Percentiles rank a stretch among this genome's conserved stretches.
These are phyloP conservation scores for Elaphurus davidianus DNA, from an alignment of 2,113 vertebrate genomes.

Conservation along the genomic window DNA sequence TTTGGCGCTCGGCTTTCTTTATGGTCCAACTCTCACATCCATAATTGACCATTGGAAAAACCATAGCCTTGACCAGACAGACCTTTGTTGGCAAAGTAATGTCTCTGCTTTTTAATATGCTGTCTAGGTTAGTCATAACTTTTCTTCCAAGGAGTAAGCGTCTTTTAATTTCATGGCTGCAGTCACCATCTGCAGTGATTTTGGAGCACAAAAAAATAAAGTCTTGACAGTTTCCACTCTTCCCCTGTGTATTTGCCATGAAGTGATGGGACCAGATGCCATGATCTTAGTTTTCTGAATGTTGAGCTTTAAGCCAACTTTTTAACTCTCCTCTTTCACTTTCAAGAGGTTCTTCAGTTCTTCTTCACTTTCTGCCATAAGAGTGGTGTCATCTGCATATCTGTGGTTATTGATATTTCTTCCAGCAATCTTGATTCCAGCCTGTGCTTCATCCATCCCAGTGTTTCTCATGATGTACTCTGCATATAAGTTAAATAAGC, in stretches of 20 bases:
- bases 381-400: too few relatives aligned
- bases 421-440: neutral
- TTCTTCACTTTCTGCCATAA: too few relatives aligned
- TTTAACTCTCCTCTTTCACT: neutral
- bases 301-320: neutral
- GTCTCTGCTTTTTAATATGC: neutral
- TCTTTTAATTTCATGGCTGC: neutral
- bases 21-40: neutral
- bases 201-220: neutral
- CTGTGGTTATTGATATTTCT: neutral
- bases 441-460: neutral
- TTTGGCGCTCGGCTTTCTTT: rapidly evolving
- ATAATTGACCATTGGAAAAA: neutral
- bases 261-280: neutral
- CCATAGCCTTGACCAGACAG: neutral
- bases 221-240: neutral
- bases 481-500: neutral
- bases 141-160: neutral
- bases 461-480: neutral
- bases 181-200: neutral
- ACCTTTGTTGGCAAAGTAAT: neutral
- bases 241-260: neutral
- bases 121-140: neutral
- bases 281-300: neutral
- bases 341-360: neutral